Evolutionary conservation across 2,797 vertebrate species (phyloP).

Genomic region (Platalea minor): DNA sequence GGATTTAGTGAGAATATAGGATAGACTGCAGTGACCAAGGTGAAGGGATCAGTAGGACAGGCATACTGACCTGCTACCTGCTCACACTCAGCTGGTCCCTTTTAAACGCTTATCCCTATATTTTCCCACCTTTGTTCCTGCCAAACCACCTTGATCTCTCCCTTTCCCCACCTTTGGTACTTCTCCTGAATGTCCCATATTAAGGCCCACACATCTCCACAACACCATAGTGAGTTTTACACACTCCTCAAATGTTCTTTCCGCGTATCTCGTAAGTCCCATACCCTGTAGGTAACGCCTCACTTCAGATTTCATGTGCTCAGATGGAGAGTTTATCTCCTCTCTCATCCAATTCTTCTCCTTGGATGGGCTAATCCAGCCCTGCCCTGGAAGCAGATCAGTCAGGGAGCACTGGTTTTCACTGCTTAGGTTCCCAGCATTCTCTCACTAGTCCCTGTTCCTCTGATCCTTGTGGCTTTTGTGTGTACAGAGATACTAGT

Average conservation of each 20-base stretch:
- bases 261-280: neutral
- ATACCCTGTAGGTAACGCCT: neutral
- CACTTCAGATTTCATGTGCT: neutral
- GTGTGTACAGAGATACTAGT: neutral
- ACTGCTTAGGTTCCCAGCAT: neutral
- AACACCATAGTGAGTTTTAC: neutral
- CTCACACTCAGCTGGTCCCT: neutral
- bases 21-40: neutral
- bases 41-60: neutral
- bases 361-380: neutral
- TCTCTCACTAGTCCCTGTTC: accelerated
- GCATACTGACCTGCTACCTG: neutral
- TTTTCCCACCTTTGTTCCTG: neutral
- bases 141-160: neutral
- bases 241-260: neutral
- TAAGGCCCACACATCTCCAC: neutral
- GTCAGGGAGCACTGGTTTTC: neutral
- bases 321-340: neutral
- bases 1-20: neutral
- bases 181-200: neutral
- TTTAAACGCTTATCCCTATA: neutral
- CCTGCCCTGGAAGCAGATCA: neutral
- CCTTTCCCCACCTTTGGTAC: neutral
- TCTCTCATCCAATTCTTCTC: neutral
- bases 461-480: neutral